phyloP scores from a whole-genome alignment of 2,113 vertebrate species.

The Periophthalmodon schlosseri region DNA sequence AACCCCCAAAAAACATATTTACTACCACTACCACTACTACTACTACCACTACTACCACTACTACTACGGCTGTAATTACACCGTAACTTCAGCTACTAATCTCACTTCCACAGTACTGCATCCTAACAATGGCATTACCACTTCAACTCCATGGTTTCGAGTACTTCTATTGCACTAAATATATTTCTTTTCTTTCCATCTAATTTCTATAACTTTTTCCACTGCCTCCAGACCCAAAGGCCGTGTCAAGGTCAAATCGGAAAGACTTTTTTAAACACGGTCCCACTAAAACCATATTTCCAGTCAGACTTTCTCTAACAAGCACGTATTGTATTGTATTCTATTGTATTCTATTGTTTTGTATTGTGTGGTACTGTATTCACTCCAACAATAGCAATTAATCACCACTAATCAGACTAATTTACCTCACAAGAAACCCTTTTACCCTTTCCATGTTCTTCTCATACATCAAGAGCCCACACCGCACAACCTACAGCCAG shows the following conservation, averaged over 20 bases:
- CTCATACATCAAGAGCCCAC: slow-evolving; percentile 60
- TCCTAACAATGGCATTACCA: too few relatives aligned
- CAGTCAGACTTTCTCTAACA: not conserved
- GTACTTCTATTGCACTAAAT: too few relatives aligned
- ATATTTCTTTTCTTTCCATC: too few relatives aligned
- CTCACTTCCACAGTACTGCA: too few relatives aligned
- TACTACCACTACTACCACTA: too few relatives aligned
- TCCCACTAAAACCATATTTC: not conserved
- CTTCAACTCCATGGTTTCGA: too few relatives aligned
- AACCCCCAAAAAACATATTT: too few relatives aligned
- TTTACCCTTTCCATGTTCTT: slow-evolving; percentile 53
- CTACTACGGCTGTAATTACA: too few relatives aligned
- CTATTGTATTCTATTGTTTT: not conserved
- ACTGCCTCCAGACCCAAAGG: not conserved
- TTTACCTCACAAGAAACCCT: slow-evolving; percentile 55
- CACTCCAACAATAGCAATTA: slow-evolving; percentile 56
- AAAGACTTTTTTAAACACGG: not conserved
- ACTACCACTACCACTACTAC: too few relatives aligned
- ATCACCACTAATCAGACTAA: slow-evolving; percentile 61
- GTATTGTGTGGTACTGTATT: not conserved
- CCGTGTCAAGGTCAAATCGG: not conserved
- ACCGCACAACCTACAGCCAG: slow-evolving; percentile 12
- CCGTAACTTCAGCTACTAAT: too few relatives aligned
- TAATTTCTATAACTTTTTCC: not conserved
- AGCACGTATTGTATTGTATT: not conserved